These are phyloP conservation scores for Onthophagus taurus DNA, from an alignment of 1,140 invertebrate genomes.

Conservation along the genomic window DNA sequence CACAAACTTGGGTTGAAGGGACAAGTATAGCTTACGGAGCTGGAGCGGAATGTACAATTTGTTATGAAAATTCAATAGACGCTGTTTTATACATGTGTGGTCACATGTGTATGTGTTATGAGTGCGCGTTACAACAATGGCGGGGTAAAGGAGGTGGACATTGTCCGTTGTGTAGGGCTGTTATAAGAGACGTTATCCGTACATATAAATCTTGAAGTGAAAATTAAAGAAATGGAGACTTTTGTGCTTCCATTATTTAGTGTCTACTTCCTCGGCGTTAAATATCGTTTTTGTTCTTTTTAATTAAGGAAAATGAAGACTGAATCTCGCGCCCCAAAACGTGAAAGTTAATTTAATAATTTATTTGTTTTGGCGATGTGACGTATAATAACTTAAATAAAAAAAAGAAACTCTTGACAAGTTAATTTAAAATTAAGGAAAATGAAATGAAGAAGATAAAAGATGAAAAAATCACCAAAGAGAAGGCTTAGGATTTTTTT, in stretches of 20 bases:
- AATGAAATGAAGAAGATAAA: too few species aligned
- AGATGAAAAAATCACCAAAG: too few species aligned
- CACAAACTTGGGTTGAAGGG: conserved; percentile 37
- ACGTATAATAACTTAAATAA: too few species aligned
- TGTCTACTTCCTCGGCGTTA: too few species aligned
- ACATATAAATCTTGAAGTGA: conserved; percentile 81
- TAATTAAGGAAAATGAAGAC: neutral
- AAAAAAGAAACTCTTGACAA: too few species aligned
- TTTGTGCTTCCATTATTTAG: conserved; percentile 15
- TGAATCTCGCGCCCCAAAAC: too few species aligned
- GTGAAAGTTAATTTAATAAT: too few species aligned
- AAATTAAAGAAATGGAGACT: neutral
- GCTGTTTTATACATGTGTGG: conserved; percentile 93
- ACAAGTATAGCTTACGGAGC: conserved; percentile 32
- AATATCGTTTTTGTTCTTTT: conserved; percentile 7
- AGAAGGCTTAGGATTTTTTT: too few species aligned
- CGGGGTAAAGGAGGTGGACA: conserved; percentile 77
- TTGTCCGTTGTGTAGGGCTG: conserved; percentile 88
- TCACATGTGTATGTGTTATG: conserved; percentile 98
- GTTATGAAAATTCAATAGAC: conserved; percentile 87
- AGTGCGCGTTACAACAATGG: conserved; percentile 91
- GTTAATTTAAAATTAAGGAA: too few species aligned
- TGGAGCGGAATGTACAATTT: conserved; percentile 81
- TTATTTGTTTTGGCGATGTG: too few species aligned
- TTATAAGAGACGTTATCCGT: conserved; percentile 89